A percentile compares a stretch with the other conserved stretches of the same genome.
These are phyloP conservation scores for Ganaspis sp. DNA, from an alignment of 1,140 invertebrate genomes.

Conservation along the genomic window DNA sequence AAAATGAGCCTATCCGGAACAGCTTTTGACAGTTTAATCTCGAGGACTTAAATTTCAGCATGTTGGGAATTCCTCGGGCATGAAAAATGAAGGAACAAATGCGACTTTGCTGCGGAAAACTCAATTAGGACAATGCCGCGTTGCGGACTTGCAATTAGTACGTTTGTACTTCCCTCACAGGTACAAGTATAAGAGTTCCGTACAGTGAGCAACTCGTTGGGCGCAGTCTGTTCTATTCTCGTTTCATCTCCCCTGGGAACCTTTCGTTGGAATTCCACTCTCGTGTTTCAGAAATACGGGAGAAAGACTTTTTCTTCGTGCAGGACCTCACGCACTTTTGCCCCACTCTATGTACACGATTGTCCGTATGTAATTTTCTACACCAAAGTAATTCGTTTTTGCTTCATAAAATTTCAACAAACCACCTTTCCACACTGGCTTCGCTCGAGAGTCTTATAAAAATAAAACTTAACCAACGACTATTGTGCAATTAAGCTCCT, in stretches of 20 bases:
- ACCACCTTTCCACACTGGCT: not conserved
- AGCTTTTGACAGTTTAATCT: conserved; percentile 17
- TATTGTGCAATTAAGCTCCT: too few species aligned
- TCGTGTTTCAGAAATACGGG: not conserved
- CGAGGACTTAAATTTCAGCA: conserved; percentile 2
- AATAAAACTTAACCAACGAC: too few species aligned
- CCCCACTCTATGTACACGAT: not conserved
- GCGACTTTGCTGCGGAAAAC: conserved; percentile 14
- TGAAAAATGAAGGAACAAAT: conserved; percentile 30
- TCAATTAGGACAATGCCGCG: conserved; percentile 29
- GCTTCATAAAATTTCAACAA: not conserved
- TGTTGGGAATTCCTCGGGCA: not conserved
- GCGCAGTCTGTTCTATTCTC: conserved; percentile 19
- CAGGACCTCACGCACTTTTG: conserved; percentile 26
- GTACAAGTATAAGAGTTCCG: conserved; percentile 24
- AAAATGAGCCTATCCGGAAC: not conserved
- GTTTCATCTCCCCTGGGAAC: conserved; percentile 13
- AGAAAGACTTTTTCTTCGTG: conserved; percentile 1
- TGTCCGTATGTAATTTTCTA: not conserved
- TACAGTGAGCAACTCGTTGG: not conserved
- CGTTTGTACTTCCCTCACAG: conserved; percentile 22
- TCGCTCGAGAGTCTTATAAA: not conserved
- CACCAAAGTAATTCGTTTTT: not conserved
- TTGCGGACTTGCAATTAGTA: conserved; percentile 30
- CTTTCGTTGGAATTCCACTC: conserved; percentile 27